Conservation (phyloP, 1,140 invertebrate species). For the Brachionus sp. region DNA sequence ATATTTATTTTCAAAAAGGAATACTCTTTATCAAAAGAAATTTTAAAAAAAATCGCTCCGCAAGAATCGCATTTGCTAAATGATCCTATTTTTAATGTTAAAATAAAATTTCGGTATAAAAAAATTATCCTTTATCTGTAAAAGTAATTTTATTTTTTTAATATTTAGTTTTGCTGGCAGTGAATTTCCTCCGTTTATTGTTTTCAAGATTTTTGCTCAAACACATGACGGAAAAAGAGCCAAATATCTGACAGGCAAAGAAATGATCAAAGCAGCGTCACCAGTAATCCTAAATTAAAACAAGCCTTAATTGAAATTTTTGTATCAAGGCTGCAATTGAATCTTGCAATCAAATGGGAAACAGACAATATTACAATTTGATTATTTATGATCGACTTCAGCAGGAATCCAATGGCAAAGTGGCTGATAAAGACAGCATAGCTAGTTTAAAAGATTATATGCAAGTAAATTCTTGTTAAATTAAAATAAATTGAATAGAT, state of each 20-base stretch:
- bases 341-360: constrained; percentile 56
- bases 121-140: neutral
- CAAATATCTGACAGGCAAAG: constrained; percentile 57
- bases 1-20: constrained; percentile 47
- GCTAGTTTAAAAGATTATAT: constrained; percentile 60
- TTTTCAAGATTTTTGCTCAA: constrained; percentile 57
- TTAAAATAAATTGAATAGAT: neutral
- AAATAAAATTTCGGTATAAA: constrained; percentile 58
- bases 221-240: constrained; percentile 51
- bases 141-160: neutral
- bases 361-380: constrained; percentile 56
- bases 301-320: neutral
- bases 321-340: constrained; percentile 55
- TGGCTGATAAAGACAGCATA: constrained; percentile 57
- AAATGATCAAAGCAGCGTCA: constrained; percentile 54
- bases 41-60: constrained; percentile 56
- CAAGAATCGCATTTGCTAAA: constrained; percentile 56
- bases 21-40: constrained; percentile 56
- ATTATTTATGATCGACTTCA: constrained; percentile 55
- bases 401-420: constrained; percentile 50
- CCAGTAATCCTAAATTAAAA: constrained; percentile 49
- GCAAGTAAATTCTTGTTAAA: constrained; percentile 51
- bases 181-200: constrained; percentile 60
- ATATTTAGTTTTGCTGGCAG: constrained; percentile 56
- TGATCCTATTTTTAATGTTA: constrained; percentile 54